Evolutionary conservation across 2,797 vertebrate species (phyloP), one percentile per base, ranked within the genome.

Genomic region (Spinus pinus): DNA sequence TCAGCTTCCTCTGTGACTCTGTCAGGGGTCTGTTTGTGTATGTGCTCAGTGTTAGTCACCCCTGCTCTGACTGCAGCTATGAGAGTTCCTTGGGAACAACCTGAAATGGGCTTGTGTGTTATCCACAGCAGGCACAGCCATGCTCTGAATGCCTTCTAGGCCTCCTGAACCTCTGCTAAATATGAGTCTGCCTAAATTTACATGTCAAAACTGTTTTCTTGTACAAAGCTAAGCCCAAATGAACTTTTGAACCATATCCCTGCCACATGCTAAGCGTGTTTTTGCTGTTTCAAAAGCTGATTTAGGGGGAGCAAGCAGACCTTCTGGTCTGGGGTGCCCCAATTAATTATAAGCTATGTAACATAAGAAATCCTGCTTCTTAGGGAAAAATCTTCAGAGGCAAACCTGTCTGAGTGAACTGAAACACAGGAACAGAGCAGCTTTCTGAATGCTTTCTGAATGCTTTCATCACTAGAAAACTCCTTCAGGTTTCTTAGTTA

Each of bases 211-310:
- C 35, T 78, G n/a, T 94, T 75, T 61, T 83, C 46, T 41, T 47
- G 18, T 50, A 14, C 72, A 78, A 47, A 93, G 54, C 75, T 81
- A 81, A 90, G 69, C 79, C 50, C 57, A 60, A 35, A 31, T 88
- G 79, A 95, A 88, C 94, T 94, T 94, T 78, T 94, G 93, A 96
- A 96, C 93, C 9, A 2, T 15, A 31, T n/a, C 42, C 24, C 27
- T 12, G 33, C 42, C 91, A 65, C 69, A 39, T 54, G 74, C 75
- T 95, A 71, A 57, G n/a, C 0, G 0, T 78, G n/a, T 61, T 75
- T 86, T 74, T 2, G 2, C 78, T 67, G 21, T 91, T 94, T 49
- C 20, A 47, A 90, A 86, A 72, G 93, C 91, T 94, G 30, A 54
- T 74, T 78, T 58, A 62, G 18, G 18, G 53, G 6, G 21, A 81